Percentiles rank a stretch among this genome's conserved stretches.
Conservation (phyloP, 2,797 vertebrate genomes). For the Pachyuromys duprasi region DNA sequence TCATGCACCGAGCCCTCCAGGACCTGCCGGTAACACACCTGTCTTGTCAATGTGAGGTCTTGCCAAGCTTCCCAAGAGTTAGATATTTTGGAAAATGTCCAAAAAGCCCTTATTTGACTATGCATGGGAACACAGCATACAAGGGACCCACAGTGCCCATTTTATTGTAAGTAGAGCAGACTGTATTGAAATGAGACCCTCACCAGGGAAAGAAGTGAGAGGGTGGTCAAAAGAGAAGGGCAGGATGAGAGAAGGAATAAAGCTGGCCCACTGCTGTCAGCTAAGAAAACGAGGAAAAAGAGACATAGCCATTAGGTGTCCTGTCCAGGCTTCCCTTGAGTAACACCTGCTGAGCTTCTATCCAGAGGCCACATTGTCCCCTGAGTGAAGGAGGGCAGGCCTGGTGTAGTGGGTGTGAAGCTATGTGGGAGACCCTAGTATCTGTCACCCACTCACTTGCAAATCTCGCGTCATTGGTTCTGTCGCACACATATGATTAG, state of each 20-base stretch:
- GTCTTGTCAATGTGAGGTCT: rapidly evolving
- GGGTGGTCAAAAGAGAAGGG: rapidly evolving
- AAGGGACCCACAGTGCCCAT: rapidly evolving
- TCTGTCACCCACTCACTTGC: neutral
- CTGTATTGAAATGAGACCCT: rapidly evolving
- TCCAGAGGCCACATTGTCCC: neutral
- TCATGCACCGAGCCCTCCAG: no score
- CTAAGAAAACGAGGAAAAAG: neutral
- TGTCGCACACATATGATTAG: neutral
- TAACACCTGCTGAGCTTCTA: neutral
- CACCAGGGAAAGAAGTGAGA: neutral
- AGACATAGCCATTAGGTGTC: neutral
- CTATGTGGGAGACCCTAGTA: neutral
- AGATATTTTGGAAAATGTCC: neutral
- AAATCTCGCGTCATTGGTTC: neutral
- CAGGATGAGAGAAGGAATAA: no score
- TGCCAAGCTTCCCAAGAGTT: neutral
- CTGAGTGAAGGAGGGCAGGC: neutral
- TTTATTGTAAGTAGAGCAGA: no score
- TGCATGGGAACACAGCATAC: rapidly evolving
- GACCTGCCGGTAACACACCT: rapidly evolving
- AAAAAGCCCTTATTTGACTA: neutral
- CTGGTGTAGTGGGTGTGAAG: rapidly evolving
- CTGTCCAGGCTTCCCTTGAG: neutral
- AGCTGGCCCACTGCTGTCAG: neutral